phyloP scores from a whole-genome alignment of 2,888 invertebrate genomes.

The Ochropacha duplaris region DNA sequence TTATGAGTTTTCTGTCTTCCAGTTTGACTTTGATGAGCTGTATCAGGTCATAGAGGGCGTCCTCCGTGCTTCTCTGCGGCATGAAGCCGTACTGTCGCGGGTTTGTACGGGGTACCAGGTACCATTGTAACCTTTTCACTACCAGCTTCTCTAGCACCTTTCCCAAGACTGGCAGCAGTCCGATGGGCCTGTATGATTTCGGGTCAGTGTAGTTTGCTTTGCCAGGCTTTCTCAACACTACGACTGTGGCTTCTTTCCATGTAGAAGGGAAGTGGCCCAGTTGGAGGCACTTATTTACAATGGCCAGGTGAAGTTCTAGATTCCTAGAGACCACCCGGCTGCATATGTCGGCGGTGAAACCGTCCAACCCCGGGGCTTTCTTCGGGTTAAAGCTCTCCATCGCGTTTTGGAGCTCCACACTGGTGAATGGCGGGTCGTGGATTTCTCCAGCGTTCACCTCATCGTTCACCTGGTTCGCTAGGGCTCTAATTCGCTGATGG shows the following conservation, averaged over 20 bases:
- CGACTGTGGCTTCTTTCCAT: not conserved
- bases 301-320: constrained; percentile 5
- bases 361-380: constrained; percentile 11
- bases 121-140: not conserved
- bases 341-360: not conserved
- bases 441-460: no score
- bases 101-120: not conserved
- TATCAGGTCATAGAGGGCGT: not conserved
- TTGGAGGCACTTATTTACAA: not conserved
- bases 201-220: constrained; percentile 6
- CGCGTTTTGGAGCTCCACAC: no score
- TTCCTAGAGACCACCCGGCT: not conserved
- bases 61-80: no score
- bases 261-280: not conserved
- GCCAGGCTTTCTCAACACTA: constrained; percentile 8
- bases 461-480: no score
- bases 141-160: not conserved
- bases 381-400: not conserved
- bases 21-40: not conserved
- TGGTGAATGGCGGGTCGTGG: no score
- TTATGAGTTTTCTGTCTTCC: not conserved
- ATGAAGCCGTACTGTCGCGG: no score
- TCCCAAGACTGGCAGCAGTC: constrained; percentile 7
- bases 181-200: constrained; percentile 7
- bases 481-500: no score